Conservation (phyloP, 2,888 invertebrate genomes). For the Altica lythri region DNA sequence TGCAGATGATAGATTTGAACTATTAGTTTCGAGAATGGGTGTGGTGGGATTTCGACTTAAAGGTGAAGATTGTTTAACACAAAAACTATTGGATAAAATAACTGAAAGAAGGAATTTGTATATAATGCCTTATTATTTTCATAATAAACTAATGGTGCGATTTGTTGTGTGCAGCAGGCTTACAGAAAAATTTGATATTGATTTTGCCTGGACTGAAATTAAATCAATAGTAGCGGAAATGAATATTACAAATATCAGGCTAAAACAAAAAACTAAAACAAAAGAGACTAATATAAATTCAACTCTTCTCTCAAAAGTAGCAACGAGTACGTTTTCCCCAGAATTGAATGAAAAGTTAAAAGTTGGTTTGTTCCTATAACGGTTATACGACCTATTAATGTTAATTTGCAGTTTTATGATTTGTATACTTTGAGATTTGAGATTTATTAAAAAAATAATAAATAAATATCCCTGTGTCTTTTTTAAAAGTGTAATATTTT, state of each 20-base stretch:
- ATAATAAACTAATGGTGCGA: constrained; percentile 72
- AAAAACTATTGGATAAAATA: constrained; percentile 71
- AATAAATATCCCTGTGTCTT: no score
- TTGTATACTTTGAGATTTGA: no score
- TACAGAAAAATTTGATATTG: constrained; percentile 72
- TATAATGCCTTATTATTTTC: constrained; percentile 76
- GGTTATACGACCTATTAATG: not conserved
- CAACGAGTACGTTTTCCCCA: constrained; percentile 19
- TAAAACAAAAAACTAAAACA: not conserved
- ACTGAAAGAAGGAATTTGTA: constrained; percentile 79
- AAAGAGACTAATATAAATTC: constrained; percentile 13
- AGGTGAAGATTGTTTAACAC: constrained; percentile 68
- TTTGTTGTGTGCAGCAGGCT: constrained; percentile 81
- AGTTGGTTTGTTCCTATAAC: constrained; percentile 31
- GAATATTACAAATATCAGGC: not conserved
- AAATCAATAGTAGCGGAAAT: constrained; percentile 20
- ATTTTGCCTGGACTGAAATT: constrained; percentile 66
- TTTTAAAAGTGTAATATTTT: no score
- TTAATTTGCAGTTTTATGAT: no score
- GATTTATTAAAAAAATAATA: no score
- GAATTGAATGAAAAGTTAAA: constrained; percentile 31
- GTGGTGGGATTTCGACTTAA: constrained; percentile 89
- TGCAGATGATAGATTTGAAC: constrained; percentile 77
- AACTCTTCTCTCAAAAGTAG: constrained; percentile 16
- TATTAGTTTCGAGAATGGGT: constrained; percentile 61